Conservation (phyloP, 1,140 invertebrate species). For the Mesaphorura yosii region DNA sequence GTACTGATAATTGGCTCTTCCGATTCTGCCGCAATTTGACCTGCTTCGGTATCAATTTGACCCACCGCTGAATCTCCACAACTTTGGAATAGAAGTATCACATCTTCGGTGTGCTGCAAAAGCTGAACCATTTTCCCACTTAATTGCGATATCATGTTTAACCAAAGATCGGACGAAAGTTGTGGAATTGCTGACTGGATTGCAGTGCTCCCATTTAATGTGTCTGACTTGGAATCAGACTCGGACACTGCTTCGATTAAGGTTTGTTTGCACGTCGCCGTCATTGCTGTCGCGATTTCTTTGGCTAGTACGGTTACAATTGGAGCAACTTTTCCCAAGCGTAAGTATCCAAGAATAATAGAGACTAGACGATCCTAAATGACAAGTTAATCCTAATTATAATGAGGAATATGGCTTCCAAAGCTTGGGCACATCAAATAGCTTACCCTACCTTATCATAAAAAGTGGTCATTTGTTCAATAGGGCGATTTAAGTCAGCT, state of each 20-base stretch:
- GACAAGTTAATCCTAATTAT: constrained; percentile 2
- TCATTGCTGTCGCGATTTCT: constrained; percentile 30
- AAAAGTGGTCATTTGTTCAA: constrained; percentile 47
- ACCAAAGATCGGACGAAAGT: constrained; percentile 21
- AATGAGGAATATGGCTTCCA: too few species aligned
- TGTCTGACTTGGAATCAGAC: constrained; percentile 25
- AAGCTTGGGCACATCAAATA: neutral
- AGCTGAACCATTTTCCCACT: constrained; percentile 22
- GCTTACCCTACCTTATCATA: constrained; percentile 42
- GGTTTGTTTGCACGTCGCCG: constrained; percentile 28
- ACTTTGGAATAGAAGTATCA: constrained; percentile 28
- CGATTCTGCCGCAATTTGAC: constrained; percentile 9
- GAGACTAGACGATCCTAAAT: constrained; percentile 33
- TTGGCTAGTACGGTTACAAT: constrained; percentile 26
- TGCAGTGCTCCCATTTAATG: constrained; percentile 20
- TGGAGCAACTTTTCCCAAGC: constrained; percentile 34
- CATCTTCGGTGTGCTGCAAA: constrained; percentile 22
- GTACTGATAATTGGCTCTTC: constrained; percentile 26
- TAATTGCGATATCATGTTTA: constrained; percentile 27
- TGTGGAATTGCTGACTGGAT: constrained; percentile 24
- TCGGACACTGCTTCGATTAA: constrained; percentile 30
- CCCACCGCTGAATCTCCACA: constrained; percentile 27
- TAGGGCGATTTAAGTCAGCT: constrained; percentile 77
- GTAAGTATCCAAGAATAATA: constrained; percentile 35
- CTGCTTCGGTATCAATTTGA: neutral